Base-by-base conservation (phyloP, 2,113 vertebrate species). In the Bombycilla garrulus region DNA sequence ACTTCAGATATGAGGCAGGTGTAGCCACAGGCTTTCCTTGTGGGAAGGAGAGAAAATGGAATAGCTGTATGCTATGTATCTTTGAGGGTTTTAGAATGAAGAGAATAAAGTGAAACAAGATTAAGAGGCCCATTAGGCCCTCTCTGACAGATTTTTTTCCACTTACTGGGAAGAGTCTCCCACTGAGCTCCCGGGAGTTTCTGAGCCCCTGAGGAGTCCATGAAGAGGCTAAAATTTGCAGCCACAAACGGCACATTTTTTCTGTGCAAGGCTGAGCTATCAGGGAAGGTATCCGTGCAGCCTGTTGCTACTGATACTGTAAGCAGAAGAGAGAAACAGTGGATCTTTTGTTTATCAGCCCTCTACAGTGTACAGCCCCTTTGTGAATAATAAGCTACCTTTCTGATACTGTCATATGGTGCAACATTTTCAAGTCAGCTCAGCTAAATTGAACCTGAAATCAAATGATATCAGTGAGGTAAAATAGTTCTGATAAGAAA, bases 281-380 rank as follows among this genome's bases (percentile, higher is more conserved):
- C 90, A 72, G 48, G 51, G 36, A 80, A 95, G 54, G 76, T 94
- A 96, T 97, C 92, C 36, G 54, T 25, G 72, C 76, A 94, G 79
- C 36, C 67, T 86, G 85, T 84, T 92, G 86, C 80, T 86, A 64
- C 40, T 65, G 93, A 95, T 96, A 93, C 86, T 72, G 80, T 45
- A 81, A 95, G 80, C 44, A 93, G 79, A 90, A 88, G 76, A 93
- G 17, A 84, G 47, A 72, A 92, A 97, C 93, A 96, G 90, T 66
- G 67, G 72, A 71, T 83, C 93, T 94, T 95, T 92, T 90, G 88
- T 96, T 97, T 96, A 94, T 95, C 92, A 74, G 86, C 22, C 50
- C 48, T 86, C 61, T 88, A 35, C 92, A 95, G 82, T 16, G 22
- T 83, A 86, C 76, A 90, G 44, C 11, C 69, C 36, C 44, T 88